Evolutionary conservation across 2,888 invertebrate species (phyloP).

Genomic region (Chaitophorus viminalis): DNA sequence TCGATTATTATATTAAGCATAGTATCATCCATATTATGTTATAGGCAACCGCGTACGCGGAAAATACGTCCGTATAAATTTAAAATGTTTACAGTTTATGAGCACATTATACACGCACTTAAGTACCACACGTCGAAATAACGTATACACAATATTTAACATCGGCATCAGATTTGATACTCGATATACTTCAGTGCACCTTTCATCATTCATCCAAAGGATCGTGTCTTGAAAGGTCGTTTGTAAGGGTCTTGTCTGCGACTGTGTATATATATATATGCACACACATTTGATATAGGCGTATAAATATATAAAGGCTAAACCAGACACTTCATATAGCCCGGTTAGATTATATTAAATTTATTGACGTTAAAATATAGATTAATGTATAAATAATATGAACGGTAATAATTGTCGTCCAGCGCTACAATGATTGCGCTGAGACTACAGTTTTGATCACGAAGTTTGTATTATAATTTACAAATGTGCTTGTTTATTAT

Average conservation of each 20-base stretch:
- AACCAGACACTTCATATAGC: neutral
- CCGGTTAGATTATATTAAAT: neutral
- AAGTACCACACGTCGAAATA: neutral
- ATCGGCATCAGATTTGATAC: neutral
- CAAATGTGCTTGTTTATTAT: too few species aligned
- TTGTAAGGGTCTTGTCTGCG: constrained; percentile 11
- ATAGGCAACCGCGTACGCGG: too few species aligned
- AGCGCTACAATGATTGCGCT: too few species aligned
- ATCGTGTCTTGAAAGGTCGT: constrained; percentile 13
- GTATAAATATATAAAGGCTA: neutral
- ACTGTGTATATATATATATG: neutral
- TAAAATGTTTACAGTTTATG: neutral
- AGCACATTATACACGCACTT: neutral
- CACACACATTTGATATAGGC: too few species aligned
- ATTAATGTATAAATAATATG: too few species aligned
- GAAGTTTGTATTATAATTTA: too few species aligned
- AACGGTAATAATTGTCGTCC: too few species aligned
- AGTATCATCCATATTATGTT: neutral
- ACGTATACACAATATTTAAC: neutral
- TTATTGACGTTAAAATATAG: too few species aligned
- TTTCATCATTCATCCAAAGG: constrained; percentile 11
- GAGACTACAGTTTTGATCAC: too few species aligned
- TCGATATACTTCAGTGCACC: neutral
- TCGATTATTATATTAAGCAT: too few species aligned
- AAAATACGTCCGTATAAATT: neutral